Conservation (phyloP, 2,888 invertebrate genomes). For the Patella depressa region DNA sequence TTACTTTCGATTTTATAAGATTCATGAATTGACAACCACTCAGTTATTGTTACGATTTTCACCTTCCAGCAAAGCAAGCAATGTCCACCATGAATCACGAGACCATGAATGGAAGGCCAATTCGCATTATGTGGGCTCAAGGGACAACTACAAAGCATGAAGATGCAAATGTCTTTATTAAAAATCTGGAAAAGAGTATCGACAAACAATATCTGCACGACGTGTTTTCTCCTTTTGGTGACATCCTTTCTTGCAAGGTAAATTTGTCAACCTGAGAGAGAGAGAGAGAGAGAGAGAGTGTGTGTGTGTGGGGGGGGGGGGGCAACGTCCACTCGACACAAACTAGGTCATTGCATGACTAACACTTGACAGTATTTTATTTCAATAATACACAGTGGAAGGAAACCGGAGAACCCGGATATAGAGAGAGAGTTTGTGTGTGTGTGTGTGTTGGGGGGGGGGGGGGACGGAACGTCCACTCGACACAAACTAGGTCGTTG, state of each 20-base stretch:
- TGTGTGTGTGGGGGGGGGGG: too few species aligned
- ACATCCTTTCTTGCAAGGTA: conserved; percentile 97
- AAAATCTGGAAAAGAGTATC: conserved; percentile 95
- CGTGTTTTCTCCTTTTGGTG: conserved; percentile 98
- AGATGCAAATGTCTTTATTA: conserved; percentile 99
- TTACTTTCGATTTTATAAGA: too few species aligned
- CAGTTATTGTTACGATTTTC: too few species aligned
- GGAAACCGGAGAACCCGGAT: neutral
- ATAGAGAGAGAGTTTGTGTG: neutral
- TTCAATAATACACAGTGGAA: too few species aligned
- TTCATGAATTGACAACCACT: too few species aligned
- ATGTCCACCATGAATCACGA: conserved; percentile 99
- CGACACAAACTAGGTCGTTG: too few species aligned
- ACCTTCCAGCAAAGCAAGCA: conserved; percentile 90
- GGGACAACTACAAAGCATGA: conserved; percentile 98
- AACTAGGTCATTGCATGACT: too few species aligned
- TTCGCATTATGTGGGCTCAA: conserved; percentile 99
- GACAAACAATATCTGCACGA: conserved; percentile 99
- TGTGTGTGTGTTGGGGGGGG: too few species aligned
- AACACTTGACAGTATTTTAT: too few species aligned
- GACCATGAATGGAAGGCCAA: conserved; percentile 94
- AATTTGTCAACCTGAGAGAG: conserved; percentile 11
- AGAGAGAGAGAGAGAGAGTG: too few species aligned
- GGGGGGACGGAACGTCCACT: too few species aligned
- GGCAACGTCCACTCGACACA: too few species aligned